Base-by-base conservation (phyloP, 1,140 invertebrate genomes). In the Mactra quadrangularis region DNA sequence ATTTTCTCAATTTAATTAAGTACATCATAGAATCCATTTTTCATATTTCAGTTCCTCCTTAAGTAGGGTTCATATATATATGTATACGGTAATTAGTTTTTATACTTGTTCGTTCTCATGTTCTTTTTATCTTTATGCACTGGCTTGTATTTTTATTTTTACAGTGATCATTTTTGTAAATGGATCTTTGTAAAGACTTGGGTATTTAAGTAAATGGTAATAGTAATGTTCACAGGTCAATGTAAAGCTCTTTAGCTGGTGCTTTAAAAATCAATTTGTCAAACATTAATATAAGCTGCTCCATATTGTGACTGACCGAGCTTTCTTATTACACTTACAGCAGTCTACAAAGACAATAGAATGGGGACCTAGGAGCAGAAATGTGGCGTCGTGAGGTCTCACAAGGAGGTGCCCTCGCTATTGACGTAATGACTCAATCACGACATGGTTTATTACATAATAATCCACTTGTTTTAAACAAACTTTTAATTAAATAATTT, bases 321-420 rank as follows among this genome's bases (percentile, higher is more conserved):
- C 76, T 89, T 89, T 82, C 52, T 89, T 90, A 86, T 90, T 90
- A 87, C 87, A 85, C 89, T 90, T 90, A 87, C 89, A 87, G 88
- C 89, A 86, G 85, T 86, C 85, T 86, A 85, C 87, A 87, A 86
- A 86, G 78, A 68, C 57, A 87, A 85, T 66, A 86, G 86, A 82
- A 86, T 88, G 88, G 86, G 87, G 75, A 82, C 88, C 88, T 89
- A 87, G 89, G 85, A 87, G 87, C 87, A 85, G 79, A 87, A 85
- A 86, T 81, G 52, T 70, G 64, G 85, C 77, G 71, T 60, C 64
- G 70, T 71, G 86, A 88, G 86, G 89, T 89, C 86, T 86, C 85
- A 81, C 82, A 72, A 68, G 57, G 86, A 89, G 87, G 87, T 88
- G 85, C 87, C 88, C 85, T 75, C 72, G 83, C 75, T n/a, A n/a